These are phyloP conservation scores for Amblyjoppa fuscipennis DNA, from an alignment of 2,888 invertebrate species.

Conservation along the genomic window DNA sequence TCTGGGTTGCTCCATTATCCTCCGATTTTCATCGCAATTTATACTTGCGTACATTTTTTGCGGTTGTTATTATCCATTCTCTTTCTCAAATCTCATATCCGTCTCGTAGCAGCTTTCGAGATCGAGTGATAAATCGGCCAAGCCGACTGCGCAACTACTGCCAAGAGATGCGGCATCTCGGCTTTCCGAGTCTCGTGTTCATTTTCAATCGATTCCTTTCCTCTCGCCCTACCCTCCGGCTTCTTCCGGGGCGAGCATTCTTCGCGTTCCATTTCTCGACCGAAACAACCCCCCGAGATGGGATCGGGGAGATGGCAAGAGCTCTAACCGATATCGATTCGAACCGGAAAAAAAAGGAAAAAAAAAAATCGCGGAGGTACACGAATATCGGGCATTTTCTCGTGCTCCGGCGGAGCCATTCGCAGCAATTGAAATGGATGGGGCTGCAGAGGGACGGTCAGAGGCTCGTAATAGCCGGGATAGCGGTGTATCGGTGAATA, in stretches of 20 bases:
- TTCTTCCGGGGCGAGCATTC: constrained; percentile 48
- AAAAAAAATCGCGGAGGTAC: constrained; percentile 54
- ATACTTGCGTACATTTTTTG: neutral
- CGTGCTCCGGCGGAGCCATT: constrained; percentile 62
- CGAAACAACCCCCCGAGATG: constrained; percentile 49
- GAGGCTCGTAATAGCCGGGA: constrained; percentile 58
- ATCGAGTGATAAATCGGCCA: constrained; percentile 69
- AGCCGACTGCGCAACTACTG: constrained; percentile 67
- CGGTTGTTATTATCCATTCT: constrained; percentile 6
- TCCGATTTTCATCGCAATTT: neutral
- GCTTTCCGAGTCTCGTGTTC: constrained; percentile 44
- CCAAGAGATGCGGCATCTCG: constrained; percentile 47
- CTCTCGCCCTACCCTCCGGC: constrained; percentile 42
- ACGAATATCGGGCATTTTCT: constrained; percentile 70
- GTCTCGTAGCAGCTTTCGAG: neutral
- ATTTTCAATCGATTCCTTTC: constrained; percentile 58
- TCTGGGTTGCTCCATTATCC: neutral
- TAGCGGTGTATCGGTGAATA: constrained; percentile 58
- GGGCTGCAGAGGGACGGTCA: constrained; percentile 44
- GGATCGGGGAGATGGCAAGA: constrained; percentile 41
- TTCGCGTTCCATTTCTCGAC: constrained; percentile 60
- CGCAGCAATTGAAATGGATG: constrained; percentile 73
- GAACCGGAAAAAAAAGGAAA: constrained; percentile 52
- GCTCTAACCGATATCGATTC: constrained; percentile 75
- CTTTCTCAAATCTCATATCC: constrained; percentile 11